Conservation (phyloP, 2,888 invertebrate species). For the Pseudococcus jackbeardsleyi region DNA sequence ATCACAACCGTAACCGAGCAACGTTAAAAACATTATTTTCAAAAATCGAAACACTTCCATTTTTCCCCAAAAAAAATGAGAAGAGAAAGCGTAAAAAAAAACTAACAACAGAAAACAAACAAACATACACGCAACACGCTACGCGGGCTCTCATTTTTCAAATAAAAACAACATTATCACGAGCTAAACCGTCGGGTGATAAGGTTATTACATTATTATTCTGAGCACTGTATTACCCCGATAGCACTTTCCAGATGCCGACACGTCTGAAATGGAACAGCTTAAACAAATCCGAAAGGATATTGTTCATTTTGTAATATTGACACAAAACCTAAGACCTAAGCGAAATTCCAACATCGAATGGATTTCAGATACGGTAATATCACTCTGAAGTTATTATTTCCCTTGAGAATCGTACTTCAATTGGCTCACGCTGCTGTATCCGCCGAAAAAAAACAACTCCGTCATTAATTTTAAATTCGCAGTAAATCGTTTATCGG, state of each 20-base stretch:
- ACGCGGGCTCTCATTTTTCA: constrained; percentile 30
- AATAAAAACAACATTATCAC: constrained; percentile 48
- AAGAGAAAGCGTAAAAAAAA: background rate
- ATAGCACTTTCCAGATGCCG: constrained; percentile 47
- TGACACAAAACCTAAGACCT: constrained; percentile 53
- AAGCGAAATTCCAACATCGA: constrained; percentile 52
- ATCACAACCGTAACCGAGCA: constrained; percentile 50
- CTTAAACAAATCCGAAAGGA: constrained; percentile 56
- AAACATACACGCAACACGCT: constrained; percentile 37
- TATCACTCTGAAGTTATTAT: constrained; percentile 54
- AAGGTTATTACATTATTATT: constrained; percentile 57
- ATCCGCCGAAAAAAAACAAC: constrained; percentile 26
- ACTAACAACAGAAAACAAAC: constrained; percentile 35
- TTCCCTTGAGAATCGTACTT: constrained; percentile 45
- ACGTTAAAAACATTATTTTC: constrained; percentile 50
- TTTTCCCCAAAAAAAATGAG: constrained; percentile 29
- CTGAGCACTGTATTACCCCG: constrained; percentile 34
- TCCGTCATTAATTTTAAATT: constrained; percentile 55
- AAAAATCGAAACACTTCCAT: constrained; percentile 39
- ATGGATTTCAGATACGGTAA: constrained; percentile 54
- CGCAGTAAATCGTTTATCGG: constrained; percentile 55
- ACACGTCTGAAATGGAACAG: constrained; percentile 53
- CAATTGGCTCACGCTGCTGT: constrained; percentile 19
- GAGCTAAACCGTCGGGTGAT: constrained; percentile 38
- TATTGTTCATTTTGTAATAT: constrained; percentile 54